Conservation (phyloP, 2,888 invertebrate genomes). For the Syrista parreyssii region DNA sequence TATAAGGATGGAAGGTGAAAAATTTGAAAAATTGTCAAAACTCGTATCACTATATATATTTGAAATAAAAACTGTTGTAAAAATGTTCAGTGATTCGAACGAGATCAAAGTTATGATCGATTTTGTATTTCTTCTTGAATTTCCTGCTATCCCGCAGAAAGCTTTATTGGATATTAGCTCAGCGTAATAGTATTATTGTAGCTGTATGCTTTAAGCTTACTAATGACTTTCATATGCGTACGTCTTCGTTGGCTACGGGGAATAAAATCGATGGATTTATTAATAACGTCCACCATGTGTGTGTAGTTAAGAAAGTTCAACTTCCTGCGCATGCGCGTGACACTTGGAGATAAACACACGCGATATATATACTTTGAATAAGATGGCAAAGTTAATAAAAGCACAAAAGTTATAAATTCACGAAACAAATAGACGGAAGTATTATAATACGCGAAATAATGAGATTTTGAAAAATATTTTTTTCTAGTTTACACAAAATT, state of each 20-base stretch:
- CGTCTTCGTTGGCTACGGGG: background rate
- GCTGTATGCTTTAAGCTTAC: slow-evolving; percentile 6
- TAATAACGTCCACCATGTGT: slow-evolving; percentile 15
- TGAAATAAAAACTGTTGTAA: background rate
- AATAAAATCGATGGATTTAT: slow-evolving; percentile 20
- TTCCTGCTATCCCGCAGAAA: background rate
- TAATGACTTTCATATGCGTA: slow-evolving; percentile 19
- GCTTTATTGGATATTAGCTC: background rate
- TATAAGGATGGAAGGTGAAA: no score
- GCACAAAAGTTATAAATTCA: background rate
- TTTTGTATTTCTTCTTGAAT: background rate
- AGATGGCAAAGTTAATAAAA: background rate
- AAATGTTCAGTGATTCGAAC: background rate
- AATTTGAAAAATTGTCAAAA: background rate
- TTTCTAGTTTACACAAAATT: no score
- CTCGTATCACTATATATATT: background rate
- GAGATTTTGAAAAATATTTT: background rate
- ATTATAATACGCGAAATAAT: background rate
- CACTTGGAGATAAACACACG: background rate
- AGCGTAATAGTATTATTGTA: slow-evolving; percentile 12
- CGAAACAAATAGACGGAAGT: background rate
- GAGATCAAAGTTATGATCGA: background rate
- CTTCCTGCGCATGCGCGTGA: background rate
- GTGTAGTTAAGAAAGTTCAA: background rate
- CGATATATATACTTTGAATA: background rate